Percentiles rank a stretch among this genome's conserved stretches.
phyloP scores from a whole-genome alignment of 2,113 vertebrate genomes.

The Strix uralensis region DNA sequence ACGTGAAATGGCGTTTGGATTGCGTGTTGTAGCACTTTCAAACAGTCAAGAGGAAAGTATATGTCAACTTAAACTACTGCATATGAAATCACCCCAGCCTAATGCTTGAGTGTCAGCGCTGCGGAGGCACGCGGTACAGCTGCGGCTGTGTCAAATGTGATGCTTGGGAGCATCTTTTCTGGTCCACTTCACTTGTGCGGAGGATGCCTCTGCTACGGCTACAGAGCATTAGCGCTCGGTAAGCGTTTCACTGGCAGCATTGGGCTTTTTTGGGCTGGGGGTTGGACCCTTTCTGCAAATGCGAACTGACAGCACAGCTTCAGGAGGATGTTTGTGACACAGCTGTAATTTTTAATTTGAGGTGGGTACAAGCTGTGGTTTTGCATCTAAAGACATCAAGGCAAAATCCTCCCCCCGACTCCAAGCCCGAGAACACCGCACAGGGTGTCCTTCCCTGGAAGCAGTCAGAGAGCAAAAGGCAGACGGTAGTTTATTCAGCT shows the following conservation, averaged over 20 bases:
- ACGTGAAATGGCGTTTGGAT: not conserved
- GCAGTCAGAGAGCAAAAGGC: constrained; percentile 3
- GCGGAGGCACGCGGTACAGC: not conserved
- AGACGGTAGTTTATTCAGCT: constrained; percentile 11
- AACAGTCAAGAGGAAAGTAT: not conserved
- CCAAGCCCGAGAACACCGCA: not conserved
- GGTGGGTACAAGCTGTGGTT: not conserved
- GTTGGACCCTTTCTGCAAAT: not conserved
- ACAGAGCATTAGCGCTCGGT: not conserved
- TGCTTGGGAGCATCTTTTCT: constrained; percentile 37
- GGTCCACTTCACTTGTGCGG: not conserved
- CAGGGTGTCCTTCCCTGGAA: constrained; percentile 28
- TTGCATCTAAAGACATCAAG: not conserved
- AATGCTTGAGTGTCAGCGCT: not conserved
- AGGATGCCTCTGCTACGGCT: not conserved
- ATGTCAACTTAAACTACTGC: not conserved
- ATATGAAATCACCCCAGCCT: not conserved
- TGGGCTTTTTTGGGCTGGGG: not conserved
- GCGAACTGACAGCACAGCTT: not conserved
- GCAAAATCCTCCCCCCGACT: not conserved
- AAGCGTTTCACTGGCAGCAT: not conserved
- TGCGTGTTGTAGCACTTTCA: fast-evolving
- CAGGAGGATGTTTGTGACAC: constrained; percentile 3
- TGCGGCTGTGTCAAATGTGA: not conserved
- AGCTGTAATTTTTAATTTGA: constrained; percentile 12